Evolutionary conservation across 2,113 vertebrate species (phyloP).

Genomic region (Lycocorax pyrrhopterus): DNA sequence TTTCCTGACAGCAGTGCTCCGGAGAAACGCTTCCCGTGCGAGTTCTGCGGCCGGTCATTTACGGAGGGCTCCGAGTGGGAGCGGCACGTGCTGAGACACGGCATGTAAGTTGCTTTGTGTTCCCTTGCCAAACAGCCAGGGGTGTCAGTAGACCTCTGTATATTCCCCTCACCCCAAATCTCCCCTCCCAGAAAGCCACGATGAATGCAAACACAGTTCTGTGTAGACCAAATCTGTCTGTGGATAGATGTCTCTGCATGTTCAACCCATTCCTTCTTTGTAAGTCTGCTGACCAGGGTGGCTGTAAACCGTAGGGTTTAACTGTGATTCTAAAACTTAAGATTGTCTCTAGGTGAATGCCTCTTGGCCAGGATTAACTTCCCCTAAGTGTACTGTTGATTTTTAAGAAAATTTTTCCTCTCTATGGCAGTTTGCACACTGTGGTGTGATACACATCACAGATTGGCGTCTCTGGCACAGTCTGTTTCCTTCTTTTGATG

Average conservation of each 20-base stretch:
- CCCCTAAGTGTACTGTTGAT: not conserved
- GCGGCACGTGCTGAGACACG: slow-evolving; percentile 91
- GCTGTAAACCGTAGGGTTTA: not conserved
- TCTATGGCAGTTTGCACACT: not conserved
- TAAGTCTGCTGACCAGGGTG: not conserved
- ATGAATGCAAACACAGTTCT: not conserved
- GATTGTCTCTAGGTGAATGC: not conserved
- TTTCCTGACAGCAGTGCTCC: slow-evolving; percentile 71
- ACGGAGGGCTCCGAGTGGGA: slow-evolving; percentile 94
- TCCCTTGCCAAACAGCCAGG: not conserved
- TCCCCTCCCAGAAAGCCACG: not conserved
- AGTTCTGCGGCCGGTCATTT: slow-evolving; percentile 96
- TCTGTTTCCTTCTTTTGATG: not conserved
- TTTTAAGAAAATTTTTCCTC: not conserved
- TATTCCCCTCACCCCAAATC: not conserved
- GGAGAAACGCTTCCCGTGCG: slow-evolving; percentile 90
- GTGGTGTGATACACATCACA: not conserved
- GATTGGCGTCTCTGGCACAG: not conserved
- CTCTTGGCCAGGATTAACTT: not conserved
- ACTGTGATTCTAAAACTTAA: not conserved
- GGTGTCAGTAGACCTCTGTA: not conserved
- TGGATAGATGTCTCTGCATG: not conserved
- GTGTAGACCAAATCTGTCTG: not conserved
- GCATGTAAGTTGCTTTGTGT: slow-evolving; percentile 84
- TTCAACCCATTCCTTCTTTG: not conserved